Evolutionary conservation across 1,140 invertebrate species (phyloP), one percentile per base, ranked within the genome.

Genomic region (Lordiphosa clarofinis): DNA sequence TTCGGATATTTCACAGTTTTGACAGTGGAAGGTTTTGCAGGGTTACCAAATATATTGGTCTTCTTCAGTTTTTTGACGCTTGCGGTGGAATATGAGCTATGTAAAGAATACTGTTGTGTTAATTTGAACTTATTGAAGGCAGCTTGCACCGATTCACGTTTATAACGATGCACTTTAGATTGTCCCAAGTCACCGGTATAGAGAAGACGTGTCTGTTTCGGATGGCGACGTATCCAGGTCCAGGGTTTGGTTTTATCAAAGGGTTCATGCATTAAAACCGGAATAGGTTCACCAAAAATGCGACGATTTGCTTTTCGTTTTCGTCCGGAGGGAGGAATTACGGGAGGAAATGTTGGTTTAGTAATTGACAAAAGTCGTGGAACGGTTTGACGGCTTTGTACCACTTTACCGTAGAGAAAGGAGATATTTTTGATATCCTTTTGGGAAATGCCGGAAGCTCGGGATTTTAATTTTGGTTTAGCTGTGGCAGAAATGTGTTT

Each of bases 221-320:
- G 46, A 56, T 52, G 39, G n/a, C 59, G 54, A 7, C 54, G 49
- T 4, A 52, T 4, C 69, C 56, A 56, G 3, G 60, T 70, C 21
- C 33, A 35, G 5, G 4, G 15, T 9, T 70, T 64, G 0, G n/a
- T 3, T 0, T 7, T 2, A 31, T 65, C 38, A 11, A 31, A 70
- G 6, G 69, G 69, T 5, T 42, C 50, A 6, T 73, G 60, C 2
- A 48, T 37, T 0, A 64, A 8, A 2, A 72, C 47, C 0, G 69
- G 50, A 1, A 59, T 1, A 1, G 36, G 28, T 6, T 42, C 37
- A 7, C 13, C 60, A 3, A n/a, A 47, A 12, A 52, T 64, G 3
- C 6, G 48, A 8, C 28, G 28, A n/a, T n/a, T n/a, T n/a, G n/a
- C n/a, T n/a, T n/a, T n/a, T n/a, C n/a, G n/a, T n/a, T n/a, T n/a